Evolutionary conservation across 92 coral and sea anemone genomes (phyloP).

Genomic region (Heliopora coerulea): DNA sequence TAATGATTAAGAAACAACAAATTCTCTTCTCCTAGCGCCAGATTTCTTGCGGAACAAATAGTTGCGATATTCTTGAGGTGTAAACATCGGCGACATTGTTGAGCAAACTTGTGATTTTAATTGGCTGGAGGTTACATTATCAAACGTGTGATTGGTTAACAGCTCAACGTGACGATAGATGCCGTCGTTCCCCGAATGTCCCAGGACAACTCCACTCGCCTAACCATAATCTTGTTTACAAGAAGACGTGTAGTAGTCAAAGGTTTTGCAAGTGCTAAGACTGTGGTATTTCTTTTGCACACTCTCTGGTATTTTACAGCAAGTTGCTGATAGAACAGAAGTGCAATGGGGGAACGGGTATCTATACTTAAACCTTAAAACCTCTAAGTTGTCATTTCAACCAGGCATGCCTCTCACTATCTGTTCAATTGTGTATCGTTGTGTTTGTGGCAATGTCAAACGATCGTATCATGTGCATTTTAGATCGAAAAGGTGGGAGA

Average conservation of each 20-base stretch:
- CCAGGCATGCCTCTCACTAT: too few species aligned
- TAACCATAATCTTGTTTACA: too few species aligned
- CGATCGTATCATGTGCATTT: slow-evolving; percentile 39
- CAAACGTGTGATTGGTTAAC: slow-evolving; percentile 27
- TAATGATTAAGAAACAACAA: too few species aligned
- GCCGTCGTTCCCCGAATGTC: too few species aligned
- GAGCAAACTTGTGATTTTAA: neutral
- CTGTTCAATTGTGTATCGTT: neutral
- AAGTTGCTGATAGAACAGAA: slow-evolving; percentile 6
- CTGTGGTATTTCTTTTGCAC: neutral
- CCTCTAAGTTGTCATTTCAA: neutral
- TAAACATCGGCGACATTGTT: too few species aligned
- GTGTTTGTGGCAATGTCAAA: slow-evolving; percentile 16
- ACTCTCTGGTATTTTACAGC: slow-evolving; percentile 4
- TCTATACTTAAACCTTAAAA: neutral
- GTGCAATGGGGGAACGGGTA: slow-evolving; percentile 40
- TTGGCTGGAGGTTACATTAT: slow-evolving; percentile 4
- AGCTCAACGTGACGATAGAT: neutral
- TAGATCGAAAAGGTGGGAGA: slow-evolving; percentile 98
- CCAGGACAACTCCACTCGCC: too few species aligned
- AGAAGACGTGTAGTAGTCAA: too few species aligned
- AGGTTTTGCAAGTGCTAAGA: too few species aligned
- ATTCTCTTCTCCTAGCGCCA: too few species aligned
- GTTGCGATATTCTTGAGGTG: too few species aligned
- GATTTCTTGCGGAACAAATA: too few species aligned